Conservation (phyloP, 37 sponge, comb jelly and placozoan species). For the Hexactinellida sp. region DNA sequence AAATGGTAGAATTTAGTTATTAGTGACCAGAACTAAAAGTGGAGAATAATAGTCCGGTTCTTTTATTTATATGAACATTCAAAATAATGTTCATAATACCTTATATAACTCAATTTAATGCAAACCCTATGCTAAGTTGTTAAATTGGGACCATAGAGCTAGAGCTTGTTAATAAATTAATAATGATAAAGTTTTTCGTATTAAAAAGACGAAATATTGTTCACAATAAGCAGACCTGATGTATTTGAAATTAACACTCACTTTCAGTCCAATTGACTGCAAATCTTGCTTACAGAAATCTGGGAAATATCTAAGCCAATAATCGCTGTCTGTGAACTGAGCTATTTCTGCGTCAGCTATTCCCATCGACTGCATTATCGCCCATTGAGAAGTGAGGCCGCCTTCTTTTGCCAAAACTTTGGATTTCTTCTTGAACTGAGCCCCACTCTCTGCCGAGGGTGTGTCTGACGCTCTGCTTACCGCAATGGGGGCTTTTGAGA, state of each 20-base stretch:
- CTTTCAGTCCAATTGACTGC: constrained; percentile 62
- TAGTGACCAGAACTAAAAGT: too few species aligned
- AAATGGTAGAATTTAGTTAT: too few species aligned
- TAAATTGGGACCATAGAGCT: too few species aligned
- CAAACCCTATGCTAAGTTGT: too few species aligned
- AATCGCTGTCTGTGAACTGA: constrained; percentile 72
- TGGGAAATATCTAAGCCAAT: constrained; percentile 93
- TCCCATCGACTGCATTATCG: constrained; percentile 78
- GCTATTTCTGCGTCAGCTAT: constrained; percentile 56
- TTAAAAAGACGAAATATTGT: too few species aligned
- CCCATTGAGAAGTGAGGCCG: constrained; percentile 71
- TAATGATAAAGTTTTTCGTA: too few species aligned
- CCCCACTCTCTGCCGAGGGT: neutral
- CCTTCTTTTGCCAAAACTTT: constrained; percentile 76
- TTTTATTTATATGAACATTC: too few species aligned
- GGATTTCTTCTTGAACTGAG: constrained; percentile 51
- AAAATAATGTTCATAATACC: too few species aligned
- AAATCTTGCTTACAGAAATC: constrained; percentile 61
- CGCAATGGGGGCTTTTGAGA: neutral
- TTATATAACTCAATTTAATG: too few species aligned
- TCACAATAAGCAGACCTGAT: too few species aligned
- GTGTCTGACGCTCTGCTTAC: neutral
- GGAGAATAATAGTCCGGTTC: too few species aligned
- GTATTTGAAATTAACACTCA: neutral
- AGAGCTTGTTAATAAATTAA: too few species aligned